A percentile compares a stretch with the other conserved stretches of the same genome.
Conservation (phyloP, 2,797 vertebrate genomes). For the Galagoides demidoff region DNA sequence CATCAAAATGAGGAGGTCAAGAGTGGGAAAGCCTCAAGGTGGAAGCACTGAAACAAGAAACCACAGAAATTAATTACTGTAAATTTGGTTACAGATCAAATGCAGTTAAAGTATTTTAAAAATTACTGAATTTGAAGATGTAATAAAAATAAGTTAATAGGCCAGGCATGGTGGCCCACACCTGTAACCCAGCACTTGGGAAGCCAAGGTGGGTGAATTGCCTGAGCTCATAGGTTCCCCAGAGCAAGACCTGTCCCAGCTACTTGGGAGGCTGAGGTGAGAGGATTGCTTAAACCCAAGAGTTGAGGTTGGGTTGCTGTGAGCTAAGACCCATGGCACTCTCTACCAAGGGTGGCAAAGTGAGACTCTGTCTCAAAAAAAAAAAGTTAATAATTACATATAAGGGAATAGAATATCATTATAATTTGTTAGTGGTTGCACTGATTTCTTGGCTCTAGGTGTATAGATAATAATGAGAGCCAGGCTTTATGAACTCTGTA, state of each 20-base stretch:
- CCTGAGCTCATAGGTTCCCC: too few relatives aligned
- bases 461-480: background rate
- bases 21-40: background rate
- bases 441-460: conserved; percentile 7
- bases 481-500: background rate
- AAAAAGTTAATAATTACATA: background rate
- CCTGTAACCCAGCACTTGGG: too few relatives aligned
- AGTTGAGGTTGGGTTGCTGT: too few relatives aligned
- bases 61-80: background rate
- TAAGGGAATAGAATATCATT: background rate
- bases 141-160: conserved; percentile 24
- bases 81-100: background rate
- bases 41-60: background rate
- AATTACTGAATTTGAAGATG: background rate
- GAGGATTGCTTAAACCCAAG: too few relatives aligned
- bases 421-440: conserved; percentile 2
- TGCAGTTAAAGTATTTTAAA: background rate
- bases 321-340: too few relatives aligned
- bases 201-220: too few relatives aligned
- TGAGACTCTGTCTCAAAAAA: background rate
- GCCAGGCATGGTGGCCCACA: too few relatives aligned
- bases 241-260: too few relatives aligned
- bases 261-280: too few relatives aligned
- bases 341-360: too few relatives aligned
- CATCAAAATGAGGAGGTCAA: background rate